A percentile compares a stretch with the other conserved stretches of the same genome.
phyloP scores from a whole-genome alignment of 2,113 vertebrate genomes.

The Penelope pileata region DNA sequence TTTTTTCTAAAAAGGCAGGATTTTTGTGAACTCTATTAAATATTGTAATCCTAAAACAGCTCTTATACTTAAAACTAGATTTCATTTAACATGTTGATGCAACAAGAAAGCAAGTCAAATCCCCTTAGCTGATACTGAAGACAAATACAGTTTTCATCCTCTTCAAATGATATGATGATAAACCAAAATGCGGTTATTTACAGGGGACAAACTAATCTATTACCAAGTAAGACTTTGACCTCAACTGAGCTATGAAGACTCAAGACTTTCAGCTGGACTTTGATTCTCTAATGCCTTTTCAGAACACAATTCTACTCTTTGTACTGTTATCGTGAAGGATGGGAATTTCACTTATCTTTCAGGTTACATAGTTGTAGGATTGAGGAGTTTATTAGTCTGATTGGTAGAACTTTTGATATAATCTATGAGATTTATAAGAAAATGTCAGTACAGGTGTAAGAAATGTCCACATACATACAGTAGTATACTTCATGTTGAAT shows the following conservation, averaged over 20 bases:
- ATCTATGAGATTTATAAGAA: not conserved
- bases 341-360: not conserved
- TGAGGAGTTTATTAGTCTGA: not conserved
- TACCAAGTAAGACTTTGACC: conserved; percentile 1
- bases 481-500: not conserved
- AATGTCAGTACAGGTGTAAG: not conserved
- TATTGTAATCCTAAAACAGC: conserved; percentile 35
- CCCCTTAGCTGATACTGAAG: not conserved
- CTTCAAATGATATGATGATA: not conserved
- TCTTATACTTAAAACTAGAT: not conserved
- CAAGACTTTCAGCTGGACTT: not conserved
- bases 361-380: not conserved
- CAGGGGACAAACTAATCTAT: not conserved
- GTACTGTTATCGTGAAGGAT: not conserved
- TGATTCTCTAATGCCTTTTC: not conserved
- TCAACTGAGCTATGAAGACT: not conserved
- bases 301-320: not conserved
- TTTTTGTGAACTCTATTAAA: conserved; percentile 34
- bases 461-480: not conserved
- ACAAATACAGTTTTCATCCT: not conserved
- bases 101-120: not conserved
- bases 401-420: not conserved
- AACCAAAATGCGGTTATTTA: not conserved
- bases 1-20: conserved; percentile 19
- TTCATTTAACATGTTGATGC: not conserved